These are phyloP conservation scores for Cryptoprocta ferox DNA, from an alignment of 2,797 vertebrate genomes.

Conservation along the genomic window DNA sequence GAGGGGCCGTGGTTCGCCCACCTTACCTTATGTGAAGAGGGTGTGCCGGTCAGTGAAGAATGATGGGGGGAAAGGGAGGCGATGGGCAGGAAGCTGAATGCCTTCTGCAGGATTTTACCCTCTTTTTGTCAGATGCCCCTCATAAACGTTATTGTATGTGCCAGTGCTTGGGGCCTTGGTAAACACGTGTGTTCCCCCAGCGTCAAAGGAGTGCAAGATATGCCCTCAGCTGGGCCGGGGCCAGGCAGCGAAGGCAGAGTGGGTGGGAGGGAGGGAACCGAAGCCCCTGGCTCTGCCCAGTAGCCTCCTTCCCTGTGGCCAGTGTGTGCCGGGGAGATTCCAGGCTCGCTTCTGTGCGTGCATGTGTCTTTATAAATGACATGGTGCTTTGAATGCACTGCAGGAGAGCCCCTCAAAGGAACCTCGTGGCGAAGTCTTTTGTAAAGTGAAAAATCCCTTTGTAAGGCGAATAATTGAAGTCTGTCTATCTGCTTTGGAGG, in stretches of 20 bases:
- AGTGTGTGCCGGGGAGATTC: neutral
- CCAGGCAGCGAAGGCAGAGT: neutral
- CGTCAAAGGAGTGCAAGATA: neutral
- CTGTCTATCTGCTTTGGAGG: slow-evolving; percentile 54
- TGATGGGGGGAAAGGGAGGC: neutral
- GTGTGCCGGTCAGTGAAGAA: neutral
- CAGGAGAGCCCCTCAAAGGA: slow-evolving; percentile 54
- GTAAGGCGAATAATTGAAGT: slow-evolving; percentile 59
- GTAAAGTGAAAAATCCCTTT: slow-evolving; percentile 71
- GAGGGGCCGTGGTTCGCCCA: neutral
- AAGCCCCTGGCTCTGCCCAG: neutral
- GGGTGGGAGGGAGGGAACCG: neutral
- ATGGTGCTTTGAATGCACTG: slow-evolving; percentile 17
- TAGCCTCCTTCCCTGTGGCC: neutral
- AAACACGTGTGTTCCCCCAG: neutral
- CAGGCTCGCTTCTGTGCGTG: neutral
- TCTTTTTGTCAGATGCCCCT: slow-evolving; percentile 26
- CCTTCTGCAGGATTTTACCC: neutral
- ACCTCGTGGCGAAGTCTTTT: slow-evolving; percentile 58
- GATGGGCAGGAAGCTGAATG: neutral
- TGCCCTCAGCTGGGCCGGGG: neutral
- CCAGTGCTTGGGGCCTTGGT: neutral
- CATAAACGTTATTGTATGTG: neutral
- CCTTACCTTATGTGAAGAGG: neutral
- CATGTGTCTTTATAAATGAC: neutral